phyloP scores from a whole-genome alignment of 2,888 invertebrate genomes.

The Ormia ochracea region DNA sequence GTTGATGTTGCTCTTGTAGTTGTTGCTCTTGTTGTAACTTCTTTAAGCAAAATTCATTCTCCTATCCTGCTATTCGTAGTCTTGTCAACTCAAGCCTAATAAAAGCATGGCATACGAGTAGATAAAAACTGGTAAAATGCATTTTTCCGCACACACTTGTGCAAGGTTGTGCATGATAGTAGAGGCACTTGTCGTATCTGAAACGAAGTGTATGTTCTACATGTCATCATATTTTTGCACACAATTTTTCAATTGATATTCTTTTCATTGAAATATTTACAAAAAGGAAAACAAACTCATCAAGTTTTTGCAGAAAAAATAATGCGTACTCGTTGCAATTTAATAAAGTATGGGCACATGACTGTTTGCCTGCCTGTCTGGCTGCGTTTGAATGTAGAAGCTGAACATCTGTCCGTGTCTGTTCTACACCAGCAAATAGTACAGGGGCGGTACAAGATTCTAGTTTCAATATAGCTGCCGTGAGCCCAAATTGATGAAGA shows the following conservation, averaged over 20 bases:
- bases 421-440: conserved; percentile 47
- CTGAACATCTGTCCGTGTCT: conserved; percentile 8
- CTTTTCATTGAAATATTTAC: background rate
- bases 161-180: background rate
- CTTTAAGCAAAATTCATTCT: conserved; percentile 13
- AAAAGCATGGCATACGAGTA: conserved; percentile 29
- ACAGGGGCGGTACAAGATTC: conserved; percentile 47
- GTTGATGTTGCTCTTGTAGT: too few species aligned
- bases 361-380: background rate
- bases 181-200: background rate
- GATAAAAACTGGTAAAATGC: too few species aligned
- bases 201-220: conserved; percentile 35
- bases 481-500: conserved; percentile 12
- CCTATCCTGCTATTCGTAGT: conserved; percentile 46
- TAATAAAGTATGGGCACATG: background rate
- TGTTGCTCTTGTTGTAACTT: too few species aligned
- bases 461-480: conserved; percentile 33
- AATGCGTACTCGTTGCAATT: background rate
- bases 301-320: background rate
- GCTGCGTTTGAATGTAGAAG: background rate
- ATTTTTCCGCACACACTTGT: background rate
- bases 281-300: background rate
- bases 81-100: conserved; percentile 43
- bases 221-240: conserved; percentile 58
- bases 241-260: conserved; percentile 53